phyloP scores from a whole-genome alignment of 1,140 invertebrate genomes.

The Teleogryllus occipitalis region DNA sequence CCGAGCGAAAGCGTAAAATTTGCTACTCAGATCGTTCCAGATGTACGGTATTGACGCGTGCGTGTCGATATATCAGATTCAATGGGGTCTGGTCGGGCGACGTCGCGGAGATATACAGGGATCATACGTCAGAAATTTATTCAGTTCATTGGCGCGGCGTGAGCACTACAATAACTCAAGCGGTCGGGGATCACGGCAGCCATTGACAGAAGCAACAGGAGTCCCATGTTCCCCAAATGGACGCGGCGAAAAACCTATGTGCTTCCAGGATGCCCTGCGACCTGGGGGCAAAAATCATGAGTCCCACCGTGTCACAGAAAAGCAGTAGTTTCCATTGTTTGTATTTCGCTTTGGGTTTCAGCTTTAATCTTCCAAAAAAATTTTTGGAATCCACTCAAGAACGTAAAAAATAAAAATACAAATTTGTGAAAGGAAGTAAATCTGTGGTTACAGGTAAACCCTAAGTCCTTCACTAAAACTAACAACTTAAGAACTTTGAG shows the following conservation, averaged over 20 bases:
- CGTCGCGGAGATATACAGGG: background rate
- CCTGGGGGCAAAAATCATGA: no score
- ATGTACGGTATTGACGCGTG: background rate
- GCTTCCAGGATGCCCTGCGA: no score
- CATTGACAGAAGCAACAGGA: slow-evolving; percentile 3
- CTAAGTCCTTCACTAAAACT: no score
- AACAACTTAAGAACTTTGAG: no score
- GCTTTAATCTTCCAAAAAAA: no score
- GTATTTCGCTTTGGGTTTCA: no score
- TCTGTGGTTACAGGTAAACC: no score
- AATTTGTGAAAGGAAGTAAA: no score
- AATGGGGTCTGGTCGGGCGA: background rate
- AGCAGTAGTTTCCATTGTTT: no score
- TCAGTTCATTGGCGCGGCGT: background rate
- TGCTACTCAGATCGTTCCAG: background rate
- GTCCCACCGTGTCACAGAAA: no score
- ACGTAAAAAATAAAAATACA: no score
- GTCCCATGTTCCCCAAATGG: background rate
- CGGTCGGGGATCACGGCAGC: background rate
- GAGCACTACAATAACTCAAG: slow-evolving; percentile 1
- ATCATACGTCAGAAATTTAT: slow-evolving; percentile 5
- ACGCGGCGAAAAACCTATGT: background rate
- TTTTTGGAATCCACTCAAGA: no score
- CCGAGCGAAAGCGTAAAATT: background rate
- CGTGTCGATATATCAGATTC: background rate